Percentiles rank a stretch among this genome's conserved stretches.
Conservation (phyloP, 2,888 invertebrate species). For the Adineta ricciae region DNA sequence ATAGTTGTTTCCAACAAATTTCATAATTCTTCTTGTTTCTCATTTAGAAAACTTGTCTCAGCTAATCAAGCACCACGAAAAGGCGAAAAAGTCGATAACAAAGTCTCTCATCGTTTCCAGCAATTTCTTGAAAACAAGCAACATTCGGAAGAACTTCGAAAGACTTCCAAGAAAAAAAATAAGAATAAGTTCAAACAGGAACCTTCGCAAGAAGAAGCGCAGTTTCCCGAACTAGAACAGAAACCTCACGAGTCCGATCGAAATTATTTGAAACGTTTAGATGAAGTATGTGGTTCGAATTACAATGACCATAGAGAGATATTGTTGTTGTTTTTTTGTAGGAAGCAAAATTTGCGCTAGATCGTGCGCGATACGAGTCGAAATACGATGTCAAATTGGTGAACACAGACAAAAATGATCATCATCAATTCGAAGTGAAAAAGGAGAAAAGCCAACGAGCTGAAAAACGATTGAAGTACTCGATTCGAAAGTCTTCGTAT, state of each 20-base stretch:
- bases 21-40: no score
- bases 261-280: slow-evolving; percentile 10
- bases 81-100: slow-evolving; percentile 20
- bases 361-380: slow-evolving; percentile 4
- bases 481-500: no score
- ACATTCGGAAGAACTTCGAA: not conserved
- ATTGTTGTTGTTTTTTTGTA: not conserved
- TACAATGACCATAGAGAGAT: no score
- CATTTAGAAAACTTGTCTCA: not conserved
- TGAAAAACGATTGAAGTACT: slow-evolving; percentile 1
- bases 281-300: not conserved
- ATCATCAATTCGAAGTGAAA: not conserved
- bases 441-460: slow-evolving; percentile 3
- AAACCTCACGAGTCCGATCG: not conserved
- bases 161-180: not conserved
- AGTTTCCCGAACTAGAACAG: slow-evolving; percentile 6
- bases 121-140: not conserved
- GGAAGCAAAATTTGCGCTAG: slow-evolving; percentile 1
- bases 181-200: not conserved
- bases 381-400: slow-evolving; percentile 22
- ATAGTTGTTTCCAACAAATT: no score
- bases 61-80: slow-evolving; percentile 30
- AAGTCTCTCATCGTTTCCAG: slow-evolving; percentile 20
- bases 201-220: not conserved
- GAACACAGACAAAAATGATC: not conserved